Base-by-base conservation (phyloP, 2,797 vertebrate genomes). In the Alca torda region DNA sequence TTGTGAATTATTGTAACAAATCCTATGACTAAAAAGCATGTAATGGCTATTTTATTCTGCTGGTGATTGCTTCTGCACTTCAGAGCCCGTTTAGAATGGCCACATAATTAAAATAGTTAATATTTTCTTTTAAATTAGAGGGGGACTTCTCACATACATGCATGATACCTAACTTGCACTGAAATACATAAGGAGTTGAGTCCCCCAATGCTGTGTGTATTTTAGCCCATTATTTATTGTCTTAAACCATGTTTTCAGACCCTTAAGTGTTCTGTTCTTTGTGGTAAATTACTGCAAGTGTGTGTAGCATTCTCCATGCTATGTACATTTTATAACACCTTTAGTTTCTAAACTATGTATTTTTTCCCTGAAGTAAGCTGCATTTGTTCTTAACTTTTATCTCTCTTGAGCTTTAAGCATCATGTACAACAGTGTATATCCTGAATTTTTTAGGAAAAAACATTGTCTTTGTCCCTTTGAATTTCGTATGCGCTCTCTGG, bases 11-110 rank as follows among this genome's bases (percentile, higher is more conserved):
- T 57, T 95, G 60, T 91, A 90, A 80, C 81, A 92, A 89, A 80
- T 89, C 73, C 64, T 78, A 31, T 85, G 72, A 84, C 86, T 94
- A 84, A 95, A 96, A 93, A 72, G n/a, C 57, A 51, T 69, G 25
- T 80, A 91, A 67, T 75, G 70, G 69, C 24, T 91, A 63, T 90
- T 95, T 87, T 91, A 56, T 90, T 89, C 46, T 81, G 53, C 33
- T 88, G 28, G n/a, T 51, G 51, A 48, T 84, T 78, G 35, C 21
- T 88, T 93, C 79, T 59, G 43, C 17, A 45, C 67, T 91, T 91
- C 46, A 67, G 59, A 92, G 43, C 39, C 74, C 5, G 1, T 73
- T 93, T 76, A 67, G 39, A 84, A 81, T 41, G 59, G 31, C 48
- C 43, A 73, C 0, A 0, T 69, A 76, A 76, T 91, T 86, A 57